Evolutionary conservation across 2,113 vertebrate genomes (phyloP).

Genomic region (Coptodon rendalli): DNA sequence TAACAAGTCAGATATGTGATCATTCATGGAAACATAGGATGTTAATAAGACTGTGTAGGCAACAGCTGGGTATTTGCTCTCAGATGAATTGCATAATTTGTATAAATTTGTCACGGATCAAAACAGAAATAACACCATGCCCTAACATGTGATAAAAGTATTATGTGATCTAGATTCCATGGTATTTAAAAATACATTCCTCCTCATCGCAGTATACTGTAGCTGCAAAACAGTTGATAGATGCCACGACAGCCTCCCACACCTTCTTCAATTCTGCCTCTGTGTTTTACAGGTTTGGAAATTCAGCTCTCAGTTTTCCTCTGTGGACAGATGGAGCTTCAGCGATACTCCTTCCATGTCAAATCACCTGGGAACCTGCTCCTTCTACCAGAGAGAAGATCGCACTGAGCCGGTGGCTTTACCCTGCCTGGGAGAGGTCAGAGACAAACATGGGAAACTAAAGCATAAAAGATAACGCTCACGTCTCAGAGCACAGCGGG

Average conservation of each 20-base stretch:
- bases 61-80: slow-evolving; percentile 50
- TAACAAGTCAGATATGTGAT: slow-evolving; percentile 30
- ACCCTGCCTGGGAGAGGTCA: slow-evolving; percentile 70
- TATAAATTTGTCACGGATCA: background rate
- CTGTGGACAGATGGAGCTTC: slow-evolving; percentile 79
- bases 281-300: slow-evolving; percentile 75
- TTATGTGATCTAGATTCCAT: background rate
- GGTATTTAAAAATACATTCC: slow-evolving; percentile 2
- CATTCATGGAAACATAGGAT: slow-evolving; percentile 28
- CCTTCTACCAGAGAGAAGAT: slow-evolving; percentile 78
- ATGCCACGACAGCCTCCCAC: background rate
- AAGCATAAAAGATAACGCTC: slow-evolving; percentile 4
- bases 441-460: slow-evolving; percentile 4
- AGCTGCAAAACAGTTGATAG: background rate
- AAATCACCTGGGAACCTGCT: slow-evolving; percentile 83
- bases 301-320: slow-evolving; percentile 86
- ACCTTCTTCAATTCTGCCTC: background rate
- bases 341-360: slow-evolving; percentile 75
- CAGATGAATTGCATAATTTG: slow-evolving; percentile 20
- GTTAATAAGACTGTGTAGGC: background rate
- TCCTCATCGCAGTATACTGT: background rate
- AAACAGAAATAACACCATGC: slow-evolving; percentile 8
- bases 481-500: background rate
- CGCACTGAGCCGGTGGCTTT: slow-evolving; percentile 77
- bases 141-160: slow-evolving; percentile 1